phyloP scores from a whole-genome alignment of 1,140 invertebrate genomes.

The Achatina immaculata region DNA sequence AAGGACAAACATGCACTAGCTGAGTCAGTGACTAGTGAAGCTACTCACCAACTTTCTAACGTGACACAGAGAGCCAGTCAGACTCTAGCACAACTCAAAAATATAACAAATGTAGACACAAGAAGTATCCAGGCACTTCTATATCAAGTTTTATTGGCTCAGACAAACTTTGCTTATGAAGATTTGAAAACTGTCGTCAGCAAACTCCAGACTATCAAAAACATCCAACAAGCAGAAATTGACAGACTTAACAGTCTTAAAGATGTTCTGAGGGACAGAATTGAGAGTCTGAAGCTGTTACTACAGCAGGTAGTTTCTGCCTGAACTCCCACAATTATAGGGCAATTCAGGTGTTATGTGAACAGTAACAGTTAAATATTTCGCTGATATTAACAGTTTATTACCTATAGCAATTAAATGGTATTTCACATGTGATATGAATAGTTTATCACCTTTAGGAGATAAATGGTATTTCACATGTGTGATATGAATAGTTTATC shows the following conservation, averaged over 20 bases:
- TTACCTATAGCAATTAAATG: too few species aligned
- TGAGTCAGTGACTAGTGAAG: background rate
- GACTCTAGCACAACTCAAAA: background rate
- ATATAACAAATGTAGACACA: background rate
- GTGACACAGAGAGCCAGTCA: slow-evolving; percentile 2
- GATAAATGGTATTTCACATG: too few species aligned
- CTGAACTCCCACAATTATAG: too few species aligned
- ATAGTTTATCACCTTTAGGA: too few species aligned
- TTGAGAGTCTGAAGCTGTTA: background rate
- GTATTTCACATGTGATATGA: too few species aligned
- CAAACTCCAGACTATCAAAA: background rate
- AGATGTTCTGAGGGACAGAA: background rate
- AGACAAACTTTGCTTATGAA: background rate
- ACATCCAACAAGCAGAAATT: background rate
- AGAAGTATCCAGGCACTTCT: background rate
- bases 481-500: too few species aligned
- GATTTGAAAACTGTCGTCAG: background rate
- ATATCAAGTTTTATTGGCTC: background rate
- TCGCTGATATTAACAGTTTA: too few species aligned
- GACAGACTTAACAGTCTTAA: background rate
- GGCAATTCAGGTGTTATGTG: too few species aligned
- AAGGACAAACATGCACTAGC: background rate
- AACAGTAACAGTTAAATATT: too few species aligned
- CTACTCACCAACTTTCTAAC: background rate
- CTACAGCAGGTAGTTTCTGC: slow-evolving; percentile 4